Conservation (phyloP, 2,797 vertebrate species). For the Gymnodraco acuticeps region DNA sequence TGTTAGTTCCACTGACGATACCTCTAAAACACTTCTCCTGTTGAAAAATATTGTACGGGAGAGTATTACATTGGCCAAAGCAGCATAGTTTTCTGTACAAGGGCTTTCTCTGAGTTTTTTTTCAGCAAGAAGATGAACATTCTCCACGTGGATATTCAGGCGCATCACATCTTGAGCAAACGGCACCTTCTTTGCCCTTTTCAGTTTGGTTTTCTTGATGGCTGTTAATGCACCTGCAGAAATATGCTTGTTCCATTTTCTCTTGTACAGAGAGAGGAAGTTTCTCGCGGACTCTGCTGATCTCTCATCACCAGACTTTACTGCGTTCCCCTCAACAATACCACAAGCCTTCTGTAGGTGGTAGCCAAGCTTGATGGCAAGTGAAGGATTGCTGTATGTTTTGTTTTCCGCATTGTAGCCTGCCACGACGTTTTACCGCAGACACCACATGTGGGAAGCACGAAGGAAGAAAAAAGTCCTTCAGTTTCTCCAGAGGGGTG, state of each 20-base stretch:
- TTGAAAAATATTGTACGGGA: constrained; percentile 62
- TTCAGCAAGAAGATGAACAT: constrained; percentile 43
- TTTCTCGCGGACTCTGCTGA: constrained; percentile 47
- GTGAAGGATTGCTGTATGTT: constrained; percentile 45
- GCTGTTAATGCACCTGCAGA: constrained; percentile 48
- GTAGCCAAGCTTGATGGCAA: constrained; percentile 73
- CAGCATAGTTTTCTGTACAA: constrained; percentile 48
- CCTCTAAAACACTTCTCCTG: constrained; percentile 46
- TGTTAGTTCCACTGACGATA: constrained; percentile 7
- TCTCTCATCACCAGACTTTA: constrained; percentile 24
- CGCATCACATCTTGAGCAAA: constrained; percentile 50
- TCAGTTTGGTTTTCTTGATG: constrained; percentile 43
- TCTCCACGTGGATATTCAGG: constrained; percentile 62
- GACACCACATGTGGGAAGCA: constrained; percentile 69
- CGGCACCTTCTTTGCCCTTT: constrained; percentile 29
- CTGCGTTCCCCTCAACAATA: constrained; percentile 61
- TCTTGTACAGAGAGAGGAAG: constrained; percentile 61
- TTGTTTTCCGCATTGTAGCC: constrained; percentile 64
- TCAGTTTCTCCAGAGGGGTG: constrained; percentile 59
- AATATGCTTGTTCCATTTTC: constrained; percentile 63
- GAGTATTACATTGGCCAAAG: constrained; percentile 46
- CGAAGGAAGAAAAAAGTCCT: constrained; percentile 68
- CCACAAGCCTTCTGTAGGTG: constrained; percentile 67
- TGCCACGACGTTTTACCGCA: constrained; percentile 66
- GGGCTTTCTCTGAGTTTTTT: constrained; percentile 41